Evolutionary conservation across 53 echinoderm and acorn worm genomes (phyloP).

Genomic region (Holothuria leucospilota): DNA sequence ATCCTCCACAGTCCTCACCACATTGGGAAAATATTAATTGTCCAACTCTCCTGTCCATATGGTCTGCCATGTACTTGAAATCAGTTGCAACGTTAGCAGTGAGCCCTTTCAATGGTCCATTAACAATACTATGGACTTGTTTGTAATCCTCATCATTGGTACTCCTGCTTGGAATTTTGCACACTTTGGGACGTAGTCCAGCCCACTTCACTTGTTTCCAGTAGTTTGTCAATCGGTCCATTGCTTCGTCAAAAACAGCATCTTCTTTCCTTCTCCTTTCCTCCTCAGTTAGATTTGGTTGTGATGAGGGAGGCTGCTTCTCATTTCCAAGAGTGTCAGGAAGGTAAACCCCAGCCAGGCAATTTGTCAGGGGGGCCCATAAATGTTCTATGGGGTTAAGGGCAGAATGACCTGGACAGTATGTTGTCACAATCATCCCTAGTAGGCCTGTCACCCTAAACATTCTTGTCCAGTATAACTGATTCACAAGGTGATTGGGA

Average conservation of each 20-base stretch:
- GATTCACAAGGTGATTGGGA: slow-evolving; percentile 8
- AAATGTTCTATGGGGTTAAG: slow-evolving; percentile 38
- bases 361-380: slow-evolving; percentile 2
- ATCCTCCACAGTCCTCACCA: too few species aligned
- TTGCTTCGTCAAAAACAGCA: not conserved
- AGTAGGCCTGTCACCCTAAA: not conserved
- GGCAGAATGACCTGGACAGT: slow-evolving; percentile 28
- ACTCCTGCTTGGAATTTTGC: not conserved
- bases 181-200: not conserved
- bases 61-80: not conserved
- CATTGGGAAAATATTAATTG: not conserved
- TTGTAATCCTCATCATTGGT: not conserved
- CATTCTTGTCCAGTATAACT: not conserved
- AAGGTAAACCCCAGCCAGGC: not conserved
- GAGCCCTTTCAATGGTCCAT: not conserved
- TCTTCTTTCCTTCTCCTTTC: not conserved
- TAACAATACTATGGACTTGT: not conserved
- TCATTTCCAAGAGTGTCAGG: not conserved
- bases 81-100: not conserved
- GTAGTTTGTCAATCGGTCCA: not conserved
- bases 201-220: not conserved
- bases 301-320: not conserved
- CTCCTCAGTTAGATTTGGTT: not conserved
- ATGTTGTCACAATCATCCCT: slow-evolving; percentile 27
- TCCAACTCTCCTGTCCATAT: not conserved